Conservation (phyloP, 2,888 invertebrate genomes). For the Creontiades dilutus region DNA sequence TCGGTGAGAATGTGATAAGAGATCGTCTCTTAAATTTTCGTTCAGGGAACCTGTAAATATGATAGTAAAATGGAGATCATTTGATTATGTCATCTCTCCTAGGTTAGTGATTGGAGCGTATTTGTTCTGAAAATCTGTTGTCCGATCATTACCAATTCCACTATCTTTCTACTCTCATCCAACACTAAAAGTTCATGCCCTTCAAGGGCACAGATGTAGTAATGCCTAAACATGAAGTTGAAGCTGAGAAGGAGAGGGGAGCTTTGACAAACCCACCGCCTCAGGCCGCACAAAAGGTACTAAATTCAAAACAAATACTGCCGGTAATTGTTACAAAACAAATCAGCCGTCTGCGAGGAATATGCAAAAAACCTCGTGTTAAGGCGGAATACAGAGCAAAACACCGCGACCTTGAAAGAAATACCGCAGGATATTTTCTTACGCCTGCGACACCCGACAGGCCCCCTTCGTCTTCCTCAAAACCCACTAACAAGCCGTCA, state of each 20-base stretch:
- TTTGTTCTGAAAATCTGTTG: too few relatives aligned
- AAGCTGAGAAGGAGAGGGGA: neutral
- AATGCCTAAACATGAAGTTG: neutral
- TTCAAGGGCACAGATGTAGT: too few relatives aligned
- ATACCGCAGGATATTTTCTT: conserved; percentile 19
- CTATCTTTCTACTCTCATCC: too few relatives aligned
- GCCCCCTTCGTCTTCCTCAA: neutral
- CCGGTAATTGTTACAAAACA: conserved; percentile 3
- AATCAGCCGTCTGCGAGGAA: neutral
- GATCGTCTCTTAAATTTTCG: too few relatives aligned
- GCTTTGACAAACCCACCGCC: neutral
- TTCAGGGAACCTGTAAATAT: too few relatives aligned
- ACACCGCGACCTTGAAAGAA: conserved; percentile 32
- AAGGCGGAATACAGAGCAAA: conserved; percentile 3
- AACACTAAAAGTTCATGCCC: too few relatives aligned
- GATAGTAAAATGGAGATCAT: too few relatives aligned
- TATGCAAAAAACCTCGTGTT: conserved; percentile 1
- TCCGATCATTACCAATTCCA: too few relatives aligned
- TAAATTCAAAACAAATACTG: conserved; percentile 5
- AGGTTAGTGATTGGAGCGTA: too few relatives aligned
- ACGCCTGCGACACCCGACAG: neutral
- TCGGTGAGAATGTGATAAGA: too few relatives aligned
- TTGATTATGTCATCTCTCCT: too few relatives aligned
- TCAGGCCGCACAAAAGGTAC: neutral
- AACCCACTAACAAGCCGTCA: conserved; percentile 12